phyloP scores from a whole-genome alignment of 2,888 invertebrate genomes.

The Anorthoa munda region DNA sequence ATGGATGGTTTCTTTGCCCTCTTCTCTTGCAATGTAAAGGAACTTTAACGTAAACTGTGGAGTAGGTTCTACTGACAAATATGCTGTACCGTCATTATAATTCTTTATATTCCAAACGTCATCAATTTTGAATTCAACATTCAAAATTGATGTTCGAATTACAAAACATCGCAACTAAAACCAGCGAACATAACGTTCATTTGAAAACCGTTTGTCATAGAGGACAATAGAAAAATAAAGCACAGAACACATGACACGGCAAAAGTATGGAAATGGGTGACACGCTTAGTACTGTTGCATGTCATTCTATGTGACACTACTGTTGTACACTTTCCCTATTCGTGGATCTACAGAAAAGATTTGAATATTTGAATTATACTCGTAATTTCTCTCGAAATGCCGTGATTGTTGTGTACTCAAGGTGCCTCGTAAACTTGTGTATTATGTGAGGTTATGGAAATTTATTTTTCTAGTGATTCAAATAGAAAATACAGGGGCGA shows the following conservation, averaged over 20 bases:
- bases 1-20: neutral
- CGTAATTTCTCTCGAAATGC: constrained; percentile 6
- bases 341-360: constrained; percentile 19
- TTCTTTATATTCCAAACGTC: neutral
- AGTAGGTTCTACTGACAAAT: neutral
- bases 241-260: constrained; percentile 53
- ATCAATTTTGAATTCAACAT: too few relatives aligned
- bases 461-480: neutral
- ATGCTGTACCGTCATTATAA: neutral
- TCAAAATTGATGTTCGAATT: constrained; percentile 3
- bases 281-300: constrained; percentile 43
- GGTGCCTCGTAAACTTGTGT: neutral
- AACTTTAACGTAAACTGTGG: neutral
- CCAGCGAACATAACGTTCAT: constrained; percentile 22
- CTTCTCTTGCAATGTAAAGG: neutral
- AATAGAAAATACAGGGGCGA: neutral
- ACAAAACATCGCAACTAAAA: constrained; percentile 5
- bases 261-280: constrained; percentile 44
- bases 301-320: constrained; percentile 46
- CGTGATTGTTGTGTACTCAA: neutral
- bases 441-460: neutral
- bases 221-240: constrained; percentile 52
- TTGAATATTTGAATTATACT: neutral
- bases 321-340: constrained; percentile 32
- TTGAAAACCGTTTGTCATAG: constrained; percentile 52